Evolutionary conservation across 2,797 vertebrate species (phyloP).

Genomic region (Enteromius thamalakanensis): DNA sequence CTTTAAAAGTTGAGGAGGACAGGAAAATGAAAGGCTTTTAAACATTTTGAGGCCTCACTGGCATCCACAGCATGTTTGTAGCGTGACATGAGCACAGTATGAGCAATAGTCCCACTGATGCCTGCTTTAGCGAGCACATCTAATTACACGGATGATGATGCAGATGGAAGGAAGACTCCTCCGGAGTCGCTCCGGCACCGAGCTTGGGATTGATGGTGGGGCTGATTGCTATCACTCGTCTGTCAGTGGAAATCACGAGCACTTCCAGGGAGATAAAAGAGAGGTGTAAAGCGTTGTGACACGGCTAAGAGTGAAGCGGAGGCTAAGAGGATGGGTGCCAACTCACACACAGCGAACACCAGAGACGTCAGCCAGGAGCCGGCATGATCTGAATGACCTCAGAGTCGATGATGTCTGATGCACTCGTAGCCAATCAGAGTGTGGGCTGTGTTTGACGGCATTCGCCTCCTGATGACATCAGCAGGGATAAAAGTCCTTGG

Average conservation of each 20-base stretch:
- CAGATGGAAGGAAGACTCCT: constrained; percentile 32
- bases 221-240: constrained; percentile 58
- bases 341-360: background rate
- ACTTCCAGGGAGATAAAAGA: constrained; percentile 58
- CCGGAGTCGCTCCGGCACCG: constrained; percentile 13
- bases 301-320: constrained; percentile 43
- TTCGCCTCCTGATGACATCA: constrained; percentile 64
- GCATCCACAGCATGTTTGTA: background rate
- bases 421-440: constrained; percentile 63
- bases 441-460: constrained; percentile 45
- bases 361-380: constrained; percentile 42
- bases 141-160: constrained; percentile 30
- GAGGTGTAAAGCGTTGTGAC: constrained; percentile 52
- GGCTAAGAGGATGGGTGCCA: constrained; percentile 10
- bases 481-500: constrained; percentile 52
- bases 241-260: constrained; percentile 58
- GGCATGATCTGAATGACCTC: constrained; percentile 46
- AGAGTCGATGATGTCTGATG: constrained; percentile 33
- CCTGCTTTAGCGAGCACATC: constrained; percentile 4
- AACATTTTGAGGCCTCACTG: background rate
- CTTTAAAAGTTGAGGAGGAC: background rate
- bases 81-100: background rate
- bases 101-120: background rate
- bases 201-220: constrained; percentile 50
- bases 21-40: background rate